phyloP scores from a whole-genome alignment of 2,888 invertebrate species.

The Heliconius hortense region DNA sequence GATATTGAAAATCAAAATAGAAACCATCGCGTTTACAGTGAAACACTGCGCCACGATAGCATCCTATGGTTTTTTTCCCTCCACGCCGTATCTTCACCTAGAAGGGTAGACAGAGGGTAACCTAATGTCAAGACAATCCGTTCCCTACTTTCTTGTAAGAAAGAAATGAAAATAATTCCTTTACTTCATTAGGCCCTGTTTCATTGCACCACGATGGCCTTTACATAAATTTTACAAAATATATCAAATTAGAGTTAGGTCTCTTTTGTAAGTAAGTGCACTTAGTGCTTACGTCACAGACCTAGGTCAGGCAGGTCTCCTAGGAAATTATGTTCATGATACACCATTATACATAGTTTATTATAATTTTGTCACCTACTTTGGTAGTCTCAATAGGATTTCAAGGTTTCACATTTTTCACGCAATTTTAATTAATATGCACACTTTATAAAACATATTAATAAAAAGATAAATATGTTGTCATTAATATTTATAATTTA shows the following conservation, averaged over 20 bases:
- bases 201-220: no score
- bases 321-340: neutral
- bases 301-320: neutral
- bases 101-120: neutral
- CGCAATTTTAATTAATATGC: neutral
- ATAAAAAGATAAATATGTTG: neutral
- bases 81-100: no score
- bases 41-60: no score
- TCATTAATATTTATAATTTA: neutral
- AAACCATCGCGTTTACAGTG: no score
- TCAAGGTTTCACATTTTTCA: neutral
- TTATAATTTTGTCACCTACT: neutral
- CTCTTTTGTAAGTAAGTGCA: neutral
- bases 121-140: neutral
- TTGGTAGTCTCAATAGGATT: conserved; percentile 1
- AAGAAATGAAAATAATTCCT: no score
- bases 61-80: no score
- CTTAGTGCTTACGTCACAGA: neutral
- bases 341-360: neutral
- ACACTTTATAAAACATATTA: neutral
- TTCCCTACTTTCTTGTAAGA: no score
- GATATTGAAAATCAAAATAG: no score
- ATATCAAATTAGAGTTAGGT: neutral
- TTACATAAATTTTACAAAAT: neutral
- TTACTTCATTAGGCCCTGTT: no score